A percentile compares a stretch with the other conserved stretches of the same genome.
Evolutionary conservation across 2,888 invertebrate species (phyloP).

Genomic region (Dascillus cervinus): DNA sequence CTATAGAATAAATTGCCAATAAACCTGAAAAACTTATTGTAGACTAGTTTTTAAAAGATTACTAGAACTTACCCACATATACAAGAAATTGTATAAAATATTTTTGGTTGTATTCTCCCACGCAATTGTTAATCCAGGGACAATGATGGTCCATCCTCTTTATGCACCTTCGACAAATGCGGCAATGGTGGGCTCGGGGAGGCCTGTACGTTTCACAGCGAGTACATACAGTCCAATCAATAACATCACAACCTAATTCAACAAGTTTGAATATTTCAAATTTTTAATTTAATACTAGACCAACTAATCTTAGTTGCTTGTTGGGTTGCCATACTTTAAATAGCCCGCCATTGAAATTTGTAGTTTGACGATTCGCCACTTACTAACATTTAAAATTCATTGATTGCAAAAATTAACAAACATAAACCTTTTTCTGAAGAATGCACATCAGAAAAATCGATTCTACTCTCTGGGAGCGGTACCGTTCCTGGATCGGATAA

Average conservation of each 20-base stretch:
- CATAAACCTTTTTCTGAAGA: conserved; percentile 42
- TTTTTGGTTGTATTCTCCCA: conserved; percentile 87
- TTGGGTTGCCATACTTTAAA: too few relatives aligned
- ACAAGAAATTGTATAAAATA: conserved; percentile 84
- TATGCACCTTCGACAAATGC: conserved; percentile 78
- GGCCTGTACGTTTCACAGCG: conserved; percentile 76
- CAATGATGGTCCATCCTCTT: conserved; percentile 81
- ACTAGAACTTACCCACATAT: conserved; percentile 52
- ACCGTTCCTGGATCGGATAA: conserved; percentile 86
- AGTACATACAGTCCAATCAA: conserved; percentile 73
- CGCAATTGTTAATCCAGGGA: conserved; percentile 90
- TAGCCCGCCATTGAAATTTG: too few relatives aligned
- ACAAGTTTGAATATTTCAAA: not conserved
- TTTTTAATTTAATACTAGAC: conserved; percentile 1
- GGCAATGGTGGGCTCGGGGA: conserved; percentile 80
- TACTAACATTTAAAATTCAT: not conserved
- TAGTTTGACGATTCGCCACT: not conserved
- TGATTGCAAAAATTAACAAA: not conserved
- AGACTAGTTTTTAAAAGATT: conserved; percentile 6
- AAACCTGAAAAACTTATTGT: conserved; percentile 36
- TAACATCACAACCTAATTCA: conserved; percentile 44
- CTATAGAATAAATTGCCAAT: conserved; percentile 57
- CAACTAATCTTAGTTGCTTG: too few relatives aligned
- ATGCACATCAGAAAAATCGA: conserved; percentile 77
- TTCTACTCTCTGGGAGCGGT: conserved; percentile 61